Base-by-base conservation (phyloP, 2,113 vertebrate species). In the Macquaria ambigua region DNA sequence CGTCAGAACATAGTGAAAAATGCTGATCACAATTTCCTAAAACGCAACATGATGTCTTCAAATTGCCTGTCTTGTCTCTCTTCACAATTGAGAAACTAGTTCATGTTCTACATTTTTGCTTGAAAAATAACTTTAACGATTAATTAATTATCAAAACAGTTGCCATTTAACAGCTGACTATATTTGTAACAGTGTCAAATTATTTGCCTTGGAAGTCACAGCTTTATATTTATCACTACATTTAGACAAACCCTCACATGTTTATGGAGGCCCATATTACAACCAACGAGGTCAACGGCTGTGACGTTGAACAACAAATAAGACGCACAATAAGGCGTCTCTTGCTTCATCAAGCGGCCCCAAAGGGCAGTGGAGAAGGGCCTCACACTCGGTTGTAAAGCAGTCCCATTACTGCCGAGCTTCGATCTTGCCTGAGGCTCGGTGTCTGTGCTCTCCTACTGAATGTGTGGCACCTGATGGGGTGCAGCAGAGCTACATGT, bases 381-480 rank as follows among this genome's bases (percentile, higher is more conserved):
- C 16, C 61, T 18, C n/a, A 34, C 6, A 34, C 48, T 73, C 52
- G 31, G 0, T 23, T 66, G 52, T 62, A 18, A 76, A 81, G 11
- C 70, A 16, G 7, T 41, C 16, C 21, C 18, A 5, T 59, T 11
- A 23, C 43, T 28, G 56, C 18, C 21, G 2, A 2, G 50, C 52
- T 69, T 43, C 55, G 69, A 78, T 79, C 69, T 77, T 82, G 79
- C 52, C 84, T 48, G 37, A 41, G 64, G 64, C 58, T 69, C 64
- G 7, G 71, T 16, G 55, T 34, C 28, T 70, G 62, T 41, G 12
- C 34, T 67, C 64, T 50, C 23, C 50, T 56, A 8, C 39, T 74
- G 48, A 37, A 59, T 37, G 66, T 67, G 52, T 48, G 16, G 56
- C 50, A n/a, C 25, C n/a, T 56, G 21, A 20, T 4, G 9, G 11